phyloP scores from a whole-genome alignment of 2,888 invertebrate species.

The Ectemnius continuus region DNA sequence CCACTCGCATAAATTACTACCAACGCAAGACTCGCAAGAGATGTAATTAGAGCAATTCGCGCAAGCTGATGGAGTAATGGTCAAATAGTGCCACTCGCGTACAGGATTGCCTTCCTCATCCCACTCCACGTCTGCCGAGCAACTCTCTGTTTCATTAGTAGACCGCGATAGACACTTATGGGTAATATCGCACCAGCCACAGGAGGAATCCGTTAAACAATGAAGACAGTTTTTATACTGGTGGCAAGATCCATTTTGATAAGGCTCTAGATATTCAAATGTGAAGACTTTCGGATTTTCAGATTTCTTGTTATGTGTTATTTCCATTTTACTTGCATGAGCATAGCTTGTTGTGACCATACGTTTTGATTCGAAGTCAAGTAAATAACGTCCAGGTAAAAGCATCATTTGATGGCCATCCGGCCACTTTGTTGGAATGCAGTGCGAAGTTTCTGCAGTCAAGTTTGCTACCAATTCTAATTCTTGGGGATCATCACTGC shows the following conservation, averaged over 20 bases:
- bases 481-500: constrained; percentile 67
- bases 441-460: constrained; percentile 85
- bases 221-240: constrained; percentile 91
- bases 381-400: constrained; percentile 82
- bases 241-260: constrained; percentile 87
- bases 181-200: constrained; percentile 95
- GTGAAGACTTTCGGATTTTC: constrained; percentile 91
- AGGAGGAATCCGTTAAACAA: constrained; percentile 92
- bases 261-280: constrained; percentile 93
- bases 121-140: constrained; percentile 79
- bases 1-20: constrained; percentile 91
- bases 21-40: constrained; percentile 90
- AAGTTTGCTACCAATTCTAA: constrained; percentile 82
- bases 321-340: constrained; percentile 87
- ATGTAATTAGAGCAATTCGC: constrained; percentile 94
- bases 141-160: constrained; percentile 84
- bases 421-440: constrained; percentile 85
- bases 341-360: constrained; percentile 76
- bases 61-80: constrained; percentile 89
- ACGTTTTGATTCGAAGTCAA: constrained; percentile 85
- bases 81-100: constrained; percentile 88
- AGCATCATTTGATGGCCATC: constrained; percentile 77
- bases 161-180: constrained; percentile 84
- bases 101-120: constrained; percentile 79
- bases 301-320: constrained; percentile 86